A percentile compares a stretch with the other conserved stretches of the same genome.
phyloP scores from a whole-genome alignment of 2,797 vertebrate genomes.

The Champsocephalus esox region DNA sequence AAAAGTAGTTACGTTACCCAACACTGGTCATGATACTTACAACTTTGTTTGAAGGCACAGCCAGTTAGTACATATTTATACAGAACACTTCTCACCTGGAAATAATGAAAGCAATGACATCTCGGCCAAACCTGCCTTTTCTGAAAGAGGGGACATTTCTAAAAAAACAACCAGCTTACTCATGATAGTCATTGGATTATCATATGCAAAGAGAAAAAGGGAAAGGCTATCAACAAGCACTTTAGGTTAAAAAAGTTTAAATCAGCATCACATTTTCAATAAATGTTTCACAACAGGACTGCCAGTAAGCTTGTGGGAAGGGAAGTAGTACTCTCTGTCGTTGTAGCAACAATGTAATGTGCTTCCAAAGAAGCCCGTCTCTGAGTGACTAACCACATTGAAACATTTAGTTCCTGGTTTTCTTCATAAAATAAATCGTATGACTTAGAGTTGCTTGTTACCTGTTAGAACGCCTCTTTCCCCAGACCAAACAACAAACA shows the following conservation, averaged over 20 bases:
- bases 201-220: neutral
- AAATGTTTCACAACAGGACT: constrained; percentile 48
- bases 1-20: no score
- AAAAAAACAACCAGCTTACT: neutral
- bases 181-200: neutral
- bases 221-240: neutral
- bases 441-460: neutral
- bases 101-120: neutral
- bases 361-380: neutral
- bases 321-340: constrained; percentile 47
- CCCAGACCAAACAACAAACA: constrained; percentile 1
- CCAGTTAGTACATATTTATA: neutral
- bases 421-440: neutral
- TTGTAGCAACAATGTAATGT: neutral
- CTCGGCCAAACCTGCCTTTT: neutral
- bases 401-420: neutral
- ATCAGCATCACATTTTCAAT: constrained; percentile 13
- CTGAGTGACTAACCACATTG: neutral
- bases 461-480: neutral
- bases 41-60: neutral
- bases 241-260: constrained; percentile 10
- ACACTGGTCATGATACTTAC: neutral
- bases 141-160: neutral
- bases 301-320: constrained; percentile 39
- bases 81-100: neutral